These are phyloP conservation scores for Euwallacea fornicatus DNA, from an alignment of 1,140 invertebrate species.

Conservation along the genomic window DNA sequence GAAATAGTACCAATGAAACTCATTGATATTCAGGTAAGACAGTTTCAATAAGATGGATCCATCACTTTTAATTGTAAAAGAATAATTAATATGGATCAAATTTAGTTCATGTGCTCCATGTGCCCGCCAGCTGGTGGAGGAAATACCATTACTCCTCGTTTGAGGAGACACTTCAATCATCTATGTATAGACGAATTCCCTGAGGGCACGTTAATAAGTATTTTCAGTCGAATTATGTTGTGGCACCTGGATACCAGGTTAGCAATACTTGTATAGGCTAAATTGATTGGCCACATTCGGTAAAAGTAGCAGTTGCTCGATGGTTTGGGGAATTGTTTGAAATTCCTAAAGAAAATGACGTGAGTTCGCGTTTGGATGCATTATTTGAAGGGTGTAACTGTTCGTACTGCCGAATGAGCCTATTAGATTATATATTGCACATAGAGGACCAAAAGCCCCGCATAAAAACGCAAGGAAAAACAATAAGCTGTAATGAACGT, in stretches of 20 bases:
- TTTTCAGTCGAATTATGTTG: conserved; percentile 88
- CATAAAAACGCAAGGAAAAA: no score
- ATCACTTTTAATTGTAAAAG: neutral
- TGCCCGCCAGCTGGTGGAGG: conserved; percentile 80
- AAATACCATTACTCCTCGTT: conserved; percentile 82
- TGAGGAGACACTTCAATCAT: conserved; percentile 88
- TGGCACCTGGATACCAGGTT: conserved; percentile 92
- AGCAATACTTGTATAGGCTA: neutral
- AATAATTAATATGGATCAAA: no score
- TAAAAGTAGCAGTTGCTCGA: no score
- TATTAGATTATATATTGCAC: no score
- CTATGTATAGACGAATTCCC: conserved; percentile 89
- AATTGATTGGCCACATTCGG: neutral
- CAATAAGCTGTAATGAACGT: neutral
- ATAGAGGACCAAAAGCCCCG: no score
- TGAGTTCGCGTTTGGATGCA: no score
- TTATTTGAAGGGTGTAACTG: no score
- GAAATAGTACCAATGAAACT: conserved; percentile 82
- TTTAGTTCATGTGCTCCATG: conserved; percentile 66
- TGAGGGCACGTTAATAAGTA: conserved; percentile 80
- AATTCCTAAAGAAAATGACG: no score
- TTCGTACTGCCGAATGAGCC: no score
- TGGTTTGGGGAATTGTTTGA: no score
- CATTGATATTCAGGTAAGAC: conserved; percentile 78
- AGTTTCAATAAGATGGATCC: neutral